Evolutionary conservation across 2,888 invertebrate species (phyloP).

Genomic region (Acanthococcus lagerstroemiae): DNA sequence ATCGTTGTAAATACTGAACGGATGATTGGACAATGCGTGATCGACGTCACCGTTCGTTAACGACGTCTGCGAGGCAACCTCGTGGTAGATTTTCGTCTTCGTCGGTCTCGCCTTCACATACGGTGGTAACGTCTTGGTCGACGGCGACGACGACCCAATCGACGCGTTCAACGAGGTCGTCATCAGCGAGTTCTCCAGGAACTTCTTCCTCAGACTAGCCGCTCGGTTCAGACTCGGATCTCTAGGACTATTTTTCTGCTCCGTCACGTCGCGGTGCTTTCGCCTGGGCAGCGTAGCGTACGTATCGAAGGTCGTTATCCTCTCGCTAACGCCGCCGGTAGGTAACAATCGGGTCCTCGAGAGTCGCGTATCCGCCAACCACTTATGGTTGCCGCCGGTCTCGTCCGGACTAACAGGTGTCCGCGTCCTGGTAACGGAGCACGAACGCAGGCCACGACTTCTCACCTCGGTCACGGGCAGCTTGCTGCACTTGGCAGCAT

Average conservation of each 20-base stretch:
- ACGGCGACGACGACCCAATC: constrained; percentile 27
- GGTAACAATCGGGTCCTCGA: not conserved
- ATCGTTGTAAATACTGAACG: constrained; percentile 20
- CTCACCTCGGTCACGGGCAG: not conserved
- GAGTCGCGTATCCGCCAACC: not conserved
- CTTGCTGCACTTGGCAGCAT: too few species aligned
- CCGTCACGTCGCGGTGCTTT: constrained; percentile 54
- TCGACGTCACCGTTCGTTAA: constrained; percentile 62
- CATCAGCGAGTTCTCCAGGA: constrained; percentile 32
- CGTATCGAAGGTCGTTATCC: constrained; percentile 52
- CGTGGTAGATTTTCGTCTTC: constrained; percentile 67
- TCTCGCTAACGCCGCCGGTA: constrained; percentile 4
- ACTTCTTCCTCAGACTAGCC: constrained; percentile 38
- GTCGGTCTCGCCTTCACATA: constrained; percentile 35
- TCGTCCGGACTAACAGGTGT: constrained; percentile 12
- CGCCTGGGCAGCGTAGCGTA: constrained; percentile 70
- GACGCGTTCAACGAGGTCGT: constrained; percentile 29
- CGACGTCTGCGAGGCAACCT: constrained; percentile 66
- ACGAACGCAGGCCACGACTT: constrained; percentile 10
- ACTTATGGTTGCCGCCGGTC: too few species aligned
- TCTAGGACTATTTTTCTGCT: constrained; percentile 37
- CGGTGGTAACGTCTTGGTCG: constrained; percentile 35
- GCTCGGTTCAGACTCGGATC: constrained; percentile 40
- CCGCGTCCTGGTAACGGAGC: constrained; percentile 2
- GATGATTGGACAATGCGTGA: constrained; percentile 55